Conservation (phyloP, 2,888 invertebrate genomes). For the Schizotus pectinicornis region DNA sequence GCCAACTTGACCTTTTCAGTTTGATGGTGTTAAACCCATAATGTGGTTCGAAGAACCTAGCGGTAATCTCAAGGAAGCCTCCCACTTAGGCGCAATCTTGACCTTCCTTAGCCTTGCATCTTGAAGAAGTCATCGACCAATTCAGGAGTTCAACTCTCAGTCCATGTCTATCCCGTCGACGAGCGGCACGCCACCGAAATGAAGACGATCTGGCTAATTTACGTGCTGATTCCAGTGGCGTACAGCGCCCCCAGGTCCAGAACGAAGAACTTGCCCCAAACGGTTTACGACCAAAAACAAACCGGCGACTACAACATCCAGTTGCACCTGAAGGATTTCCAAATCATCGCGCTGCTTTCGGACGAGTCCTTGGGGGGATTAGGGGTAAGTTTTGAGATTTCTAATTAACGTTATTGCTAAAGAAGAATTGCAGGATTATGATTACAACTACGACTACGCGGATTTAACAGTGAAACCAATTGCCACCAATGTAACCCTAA, state of each 20-base stretch:
- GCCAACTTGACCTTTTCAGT: conserved; percentile 9
- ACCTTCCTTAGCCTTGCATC: conserved; percentile 23
- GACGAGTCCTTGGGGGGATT: conserved; percentile 66
- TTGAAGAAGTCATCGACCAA: conserved; percentile 31
- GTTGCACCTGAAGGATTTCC: conserved; percentile 78
- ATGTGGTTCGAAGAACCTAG: conserved; percentile 21
- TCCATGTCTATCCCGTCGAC: neutral
- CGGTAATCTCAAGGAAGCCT: conserved; percentile 18
- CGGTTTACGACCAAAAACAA: conserved; percentile 74
- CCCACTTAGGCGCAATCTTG: conserved; percentile 23
- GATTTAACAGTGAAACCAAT: conserved; percentile 73
- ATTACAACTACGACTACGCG: conserved; percentile 75
- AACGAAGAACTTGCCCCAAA: conserved; percentile 33
- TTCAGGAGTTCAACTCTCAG: conserved; percentile 9
- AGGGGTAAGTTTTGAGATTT: conserved; percentile 59
- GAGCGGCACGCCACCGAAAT: conserved; percentile 8
- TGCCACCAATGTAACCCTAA: conserved; percentile 35
- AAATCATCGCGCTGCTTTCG: conserved; percentile 72
- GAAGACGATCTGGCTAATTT: conserved; percentile 2
- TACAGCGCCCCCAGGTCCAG: conserved; percentile 34
- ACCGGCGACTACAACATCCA: conserved; percentile 81
- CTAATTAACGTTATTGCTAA: neutral
- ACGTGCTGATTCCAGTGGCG: neutral
- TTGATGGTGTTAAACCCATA: conserved; percentile 1
- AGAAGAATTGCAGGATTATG: conserved; percentile 67